Evolutionary conservation across 1,140 invertebrate genomes (phyloP).

Genomic region (Euura lappo): DNA sequence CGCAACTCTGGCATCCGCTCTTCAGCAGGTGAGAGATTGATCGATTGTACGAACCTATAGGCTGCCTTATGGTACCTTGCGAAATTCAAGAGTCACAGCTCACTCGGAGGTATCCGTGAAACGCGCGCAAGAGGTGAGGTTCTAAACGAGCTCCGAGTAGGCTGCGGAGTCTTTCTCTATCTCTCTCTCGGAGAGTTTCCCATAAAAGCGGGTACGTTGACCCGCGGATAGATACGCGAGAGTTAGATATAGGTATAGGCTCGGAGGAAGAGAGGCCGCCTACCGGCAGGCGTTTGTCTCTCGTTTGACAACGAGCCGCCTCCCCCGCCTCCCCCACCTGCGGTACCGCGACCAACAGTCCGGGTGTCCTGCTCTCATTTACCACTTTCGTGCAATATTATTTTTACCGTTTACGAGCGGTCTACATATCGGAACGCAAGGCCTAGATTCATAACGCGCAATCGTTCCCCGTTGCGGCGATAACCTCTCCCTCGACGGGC

Average conservation of each 20-base stretch:
- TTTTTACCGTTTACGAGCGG: too few relatives aligned
- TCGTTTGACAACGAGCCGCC: constrained; percentile 17
- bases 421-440: too few relatives aligned
- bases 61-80: neutral
- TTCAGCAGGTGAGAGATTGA: constrained; percentile 68
- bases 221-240: constrained; percentile 3
- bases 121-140: constrained; percentile 10
- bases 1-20: constrained; percentile 72
- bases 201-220: constrained; percentile 5
- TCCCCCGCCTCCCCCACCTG: neutral
- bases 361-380: too few relatives aligned
- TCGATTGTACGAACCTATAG: neutral
- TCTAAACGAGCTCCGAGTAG: constrained; percentile 3
- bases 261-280: constrained; percentile 30
- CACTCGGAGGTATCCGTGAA: constrained; percentile 12
- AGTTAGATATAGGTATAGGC: constrained; percentile 16
- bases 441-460: too few relatives aligned
- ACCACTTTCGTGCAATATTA: too few relatives aligned
- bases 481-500: too few relatives aligned
- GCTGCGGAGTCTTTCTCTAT: constrained; percentile 11
- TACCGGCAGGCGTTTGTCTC: constrained; percentile 32
- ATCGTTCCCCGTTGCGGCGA: too few relatives aligned
- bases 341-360: too few relatives aligned
- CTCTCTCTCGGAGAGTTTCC: constrained; percentile 10
- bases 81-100: neutral